These are phyloP conservation scores for Aporrectodea caliginosa DNA, from an alignment of 1,140 invertebrate species.

Conservation along the genomic window DNA sequence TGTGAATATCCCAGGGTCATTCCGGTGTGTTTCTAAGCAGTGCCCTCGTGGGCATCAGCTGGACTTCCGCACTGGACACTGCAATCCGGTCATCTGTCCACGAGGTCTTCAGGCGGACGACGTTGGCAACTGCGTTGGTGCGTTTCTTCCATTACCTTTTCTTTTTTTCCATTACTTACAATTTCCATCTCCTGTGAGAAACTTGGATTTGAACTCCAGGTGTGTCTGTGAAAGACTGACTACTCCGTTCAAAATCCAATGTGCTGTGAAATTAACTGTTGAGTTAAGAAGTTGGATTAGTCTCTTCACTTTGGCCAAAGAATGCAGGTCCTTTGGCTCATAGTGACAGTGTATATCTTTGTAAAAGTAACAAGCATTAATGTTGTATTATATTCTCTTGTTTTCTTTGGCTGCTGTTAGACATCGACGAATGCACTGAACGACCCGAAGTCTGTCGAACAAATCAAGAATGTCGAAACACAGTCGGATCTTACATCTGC, in stretches of 20 bases:
- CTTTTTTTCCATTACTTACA: not conserved
- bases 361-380: not conserved
- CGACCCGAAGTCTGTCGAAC: conserved; percentile 47
- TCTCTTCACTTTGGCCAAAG: not conserved
- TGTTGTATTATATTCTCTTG: not conserved
- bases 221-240: no score
- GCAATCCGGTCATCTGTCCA: conserved; percentile 55
- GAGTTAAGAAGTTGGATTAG: not conserved
- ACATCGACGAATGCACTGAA: conserved; percentile 62
- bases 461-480: conserved; percentile 54
- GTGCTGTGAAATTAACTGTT: not conserved
- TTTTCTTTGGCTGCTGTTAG: conserved; percentile 47
- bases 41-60: conserved; percentile 57
- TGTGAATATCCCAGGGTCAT: conserved; percentile 79
- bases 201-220: no score
- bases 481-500: conserved; percentile 48
- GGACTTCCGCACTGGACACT: conserved; percentile 41
- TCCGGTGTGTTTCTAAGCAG: conserved; percentile 65
- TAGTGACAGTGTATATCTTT: not conserved
- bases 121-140: conserved; percentile 59
- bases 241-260: no score
- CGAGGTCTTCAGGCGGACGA: conserved; percentile 57
- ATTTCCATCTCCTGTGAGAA: not conserved
- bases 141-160: conserved; percentile 29
- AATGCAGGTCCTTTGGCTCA: not conserved